Evolutionary conservation across 2,888 invertebrate genomes (phyloP).

Genomic region (Schizotus pectinicornis): DNA sequence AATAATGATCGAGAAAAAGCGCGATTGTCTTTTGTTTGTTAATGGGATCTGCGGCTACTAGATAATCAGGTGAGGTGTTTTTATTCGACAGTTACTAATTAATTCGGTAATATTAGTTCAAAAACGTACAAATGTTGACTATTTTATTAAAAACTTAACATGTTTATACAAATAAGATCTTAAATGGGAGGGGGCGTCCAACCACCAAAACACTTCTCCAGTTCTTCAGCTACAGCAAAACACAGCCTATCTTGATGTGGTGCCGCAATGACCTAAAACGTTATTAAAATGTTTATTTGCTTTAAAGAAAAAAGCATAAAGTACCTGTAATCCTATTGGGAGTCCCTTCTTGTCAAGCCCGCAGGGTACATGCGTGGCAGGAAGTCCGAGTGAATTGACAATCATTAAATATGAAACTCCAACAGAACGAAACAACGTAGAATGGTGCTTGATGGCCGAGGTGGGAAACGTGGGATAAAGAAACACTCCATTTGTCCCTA

Average conservation of each 20-base stretch:
- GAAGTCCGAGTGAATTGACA: constrained; percentile 76
- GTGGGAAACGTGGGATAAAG: constrained; percentile 73
- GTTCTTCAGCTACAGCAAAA: constrained; percentile 77
- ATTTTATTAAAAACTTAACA: too few relatives aligned
- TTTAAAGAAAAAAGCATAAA: background rate
- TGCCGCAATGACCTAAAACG: constrained; percentile 70
- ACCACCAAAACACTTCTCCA: constrained; percentile 82
- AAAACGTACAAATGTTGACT: too few relatives aligned
- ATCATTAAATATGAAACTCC: constrained; percentile 70
- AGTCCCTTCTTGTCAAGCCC: constrained; percentile 68
- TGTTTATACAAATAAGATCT: background rate
- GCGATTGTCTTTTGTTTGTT: too few relatives aligned
- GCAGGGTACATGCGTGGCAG: constrained; percentile 76
- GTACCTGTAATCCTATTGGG: constrained; percentile 79
- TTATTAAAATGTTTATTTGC: background rate
- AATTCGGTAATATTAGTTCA: too few relatives aligned
- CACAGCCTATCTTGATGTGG: constrained; percentile 80
- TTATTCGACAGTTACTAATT: too few relatives aligned
- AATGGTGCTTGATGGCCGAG: constrained; percentile 70
- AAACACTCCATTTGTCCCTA: constrained; percentile 74
- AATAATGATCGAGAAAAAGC: too few relatives aligned
- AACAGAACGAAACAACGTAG: constrained; percentile 64
- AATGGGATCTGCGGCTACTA: too few relatives aligned
- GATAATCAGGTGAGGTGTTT: too few relatives aligned
- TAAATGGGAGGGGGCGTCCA: constrained; percentile 70